A percentile compares a stretch with the other conserved stretches of the same genome.
phyloP scores from a whole-genome alignment of 64 coral and sea anemone genomes.

The Porites lutea region DNA sequence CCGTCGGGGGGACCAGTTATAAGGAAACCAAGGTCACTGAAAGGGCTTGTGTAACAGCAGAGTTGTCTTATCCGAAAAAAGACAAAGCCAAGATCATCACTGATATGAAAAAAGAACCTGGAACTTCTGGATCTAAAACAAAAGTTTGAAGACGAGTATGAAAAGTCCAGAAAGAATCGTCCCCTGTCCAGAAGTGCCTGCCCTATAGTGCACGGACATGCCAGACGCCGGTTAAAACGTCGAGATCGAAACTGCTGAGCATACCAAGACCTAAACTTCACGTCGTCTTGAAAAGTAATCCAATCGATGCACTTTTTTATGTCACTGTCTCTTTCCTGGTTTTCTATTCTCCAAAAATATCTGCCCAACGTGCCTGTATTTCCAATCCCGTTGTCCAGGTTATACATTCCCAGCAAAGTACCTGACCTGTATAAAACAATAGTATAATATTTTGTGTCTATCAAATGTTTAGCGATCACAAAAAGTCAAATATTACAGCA shows the following conservation, averaged over 20 bases:
- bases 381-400: not conserved
- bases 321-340: not conserved
- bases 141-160: not conserved
- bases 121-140: not conserved
- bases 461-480: too few relatives aligned
- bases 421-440: not conserved
- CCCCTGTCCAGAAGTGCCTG: slow-evolving; percentile 36
- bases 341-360: slow-evolving; percentile 52
- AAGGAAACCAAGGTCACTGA: slow-evolving; percentile 2
- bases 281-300: not conserved
- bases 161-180: slow-evolving; percentile 1
- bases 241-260: too few relatives aligned
- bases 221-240: not conserved
- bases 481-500: too few relatives aligned
- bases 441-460: not conserved
- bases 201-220: slow-evolving; percentile 37
- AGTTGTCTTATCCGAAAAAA: not conserved
- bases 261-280: not conserved
- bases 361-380: slow-evolving; percentile 38
- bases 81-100: not conserved
- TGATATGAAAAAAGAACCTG: not conserved
- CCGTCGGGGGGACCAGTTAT: not conserved
- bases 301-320: slow-evolving; percentile 29
- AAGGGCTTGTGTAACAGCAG: slow-evolving; percentile 30
- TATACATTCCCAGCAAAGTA: not conserved